Evolutionary conservation across 2,113 vertebrate species (phyloP), one percentile per base, ranked within the genome.

Genomic region (Tachysurus vachellii): DNA sequence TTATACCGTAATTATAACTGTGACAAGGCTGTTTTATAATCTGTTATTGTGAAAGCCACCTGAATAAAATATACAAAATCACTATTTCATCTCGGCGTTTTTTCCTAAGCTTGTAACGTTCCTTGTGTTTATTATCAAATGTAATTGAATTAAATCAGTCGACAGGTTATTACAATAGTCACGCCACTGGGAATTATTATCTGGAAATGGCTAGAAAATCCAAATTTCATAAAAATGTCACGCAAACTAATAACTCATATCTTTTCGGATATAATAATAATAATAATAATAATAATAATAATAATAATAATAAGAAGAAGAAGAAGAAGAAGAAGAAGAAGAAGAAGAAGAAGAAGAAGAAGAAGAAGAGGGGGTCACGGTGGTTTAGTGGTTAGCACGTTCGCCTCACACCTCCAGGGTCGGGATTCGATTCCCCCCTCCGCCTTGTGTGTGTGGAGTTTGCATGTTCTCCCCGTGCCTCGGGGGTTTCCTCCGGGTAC

Each of bases 61-160:
- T 70, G 42, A 75, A 75, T n/a, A 44, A 57, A 62, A 85, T 14
- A 70, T 66, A 14, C 28, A 4, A 85, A 31, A 11, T 53, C 87
- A 71, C 90, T 90, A 59, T 92, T 91, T 90, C 85, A 89, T 87
- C 85, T 57, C 84, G 47, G 21, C 21, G n/a, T 31, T 80, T 70
- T 70, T 59, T 56, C 53, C 61, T 0, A 73, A 61, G 21, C 17
- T 64, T 16, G 44, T 26, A 59, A 59, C n/a, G 21, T 57, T n/a
- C n/a, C 14, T 26, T 28, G 11, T 79, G 59, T 87, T 89, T 85
- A 82, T 87, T 81, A 73, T 75, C 76, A 28, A 7, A 44, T 19
- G 62, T 85, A 42, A 90, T 80, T 90, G 28, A 85, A 85, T 87
- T 77, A 82, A 84, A 36, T 62, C 47, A 50, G 42, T 83, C 57